Base-by-base conservation (phyloP, 1,140 invertebrate genomes). In the Macrosteles quadrilineatus region DNA sequence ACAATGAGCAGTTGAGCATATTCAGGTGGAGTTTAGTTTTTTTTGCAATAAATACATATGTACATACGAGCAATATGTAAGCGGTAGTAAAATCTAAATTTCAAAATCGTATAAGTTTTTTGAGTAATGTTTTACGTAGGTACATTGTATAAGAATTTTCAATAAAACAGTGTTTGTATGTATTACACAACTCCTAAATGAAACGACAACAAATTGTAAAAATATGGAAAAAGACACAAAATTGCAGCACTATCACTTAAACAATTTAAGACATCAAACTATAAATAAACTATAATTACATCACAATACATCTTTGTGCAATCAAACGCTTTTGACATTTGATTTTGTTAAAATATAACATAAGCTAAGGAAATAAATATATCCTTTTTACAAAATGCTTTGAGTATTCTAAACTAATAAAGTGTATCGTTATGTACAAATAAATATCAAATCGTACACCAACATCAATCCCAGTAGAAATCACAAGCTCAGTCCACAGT, bases 401-500 rank as follows among this genome's bases (percentile, higher is more conserved):
- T n/a, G n/a, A n/a, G n/a, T 9, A 50, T 4, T 6, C 17, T 50
- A 50, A 50, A 50, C 47, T 23, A 50, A 23, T 23, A 50, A 23
- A 50, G 47, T 36, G 32, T 36, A 36, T 4, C 4, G 32, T 14
- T 36, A 36, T 36, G 4, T 36, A 36, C 32, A 36, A 36, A 36
- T 36, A 36, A 36, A 36, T 36, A 36, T 36, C 14, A 36, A 6
- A 14, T 6, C 14, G 4, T 6, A 36, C 32, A 36, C 14, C 32
- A 14, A 36, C 14, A 36, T 36, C 32, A 6, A 6, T 36, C 32
- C 32, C 47, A 59, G 6, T 14, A 27, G 27, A 9, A 23, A 59
- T 59, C 21, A 59, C 55, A 59, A 4, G n/a, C 21, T 50, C n/a
- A 50, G 47, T 50, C n/a, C 47, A 50, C 47, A 50, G n/a, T 50